Conservation (phyloP, 2,888 invertebrate genomes). For the Eristalis intricaria region DNA sequence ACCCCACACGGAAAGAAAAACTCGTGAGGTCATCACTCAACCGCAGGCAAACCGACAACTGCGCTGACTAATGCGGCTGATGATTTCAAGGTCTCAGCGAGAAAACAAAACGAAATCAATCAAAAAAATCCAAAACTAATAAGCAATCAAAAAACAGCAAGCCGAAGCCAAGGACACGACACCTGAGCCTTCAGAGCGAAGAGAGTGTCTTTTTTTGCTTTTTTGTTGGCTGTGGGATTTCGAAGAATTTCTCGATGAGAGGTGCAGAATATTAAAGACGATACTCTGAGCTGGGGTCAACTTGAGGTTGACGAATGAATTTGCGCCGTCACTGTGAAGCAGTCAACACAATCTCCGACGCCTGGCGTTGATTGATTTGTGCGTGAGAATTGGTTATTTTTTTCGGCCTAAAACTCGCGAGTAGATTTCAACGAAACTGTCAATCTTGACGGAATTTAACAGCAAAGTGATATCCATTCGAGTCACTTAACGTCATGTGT, state of each 20-base stretch:
- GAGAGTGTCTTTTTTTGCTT: background rate
- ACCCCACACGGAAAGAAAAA: background rate
- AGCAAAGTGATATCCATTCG: background rate
- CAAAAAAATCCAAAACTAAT: background rate
- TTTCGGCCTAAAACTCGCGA: background rate
- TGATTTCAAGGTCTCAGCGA: conserved; percentile 50
- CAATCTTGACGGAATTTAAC: background rate
- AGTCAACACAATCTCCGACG: background rate
- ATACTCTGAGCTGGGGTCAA: conserved; percentile 15
- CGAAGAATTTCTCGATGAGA: background rate
- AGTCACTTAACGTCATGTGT: background rate
- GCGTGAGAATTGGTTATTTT: too few relatives aligned
- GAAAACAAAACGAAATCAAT: background rate
- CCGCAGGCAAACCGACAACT: conserved; percentile 38
- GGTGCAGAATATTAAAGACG: conserved; percentile 34
- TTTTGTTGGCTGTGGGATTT: conserved; percentile 16
- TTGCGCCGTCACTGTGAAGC: background rate
- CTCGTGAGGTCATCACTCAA: conserved; percentile 30
- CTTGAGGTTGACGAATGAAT: background rate
- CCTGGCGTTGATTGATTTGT: conserved; percentile 10
- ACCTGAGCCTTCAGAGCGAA: conserved; percentile 15
- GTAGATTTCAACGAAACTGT: background rate
- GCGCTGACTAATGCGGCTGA: conserved; percentile 57
- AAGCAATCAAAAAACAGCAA: conserved; percentile 9
- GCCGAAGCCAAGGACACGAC: conserved; percentile 55